Base-by-base conservation (phyloP, 2,113 vertebrate species). In the Pitta sordida region DNA sequence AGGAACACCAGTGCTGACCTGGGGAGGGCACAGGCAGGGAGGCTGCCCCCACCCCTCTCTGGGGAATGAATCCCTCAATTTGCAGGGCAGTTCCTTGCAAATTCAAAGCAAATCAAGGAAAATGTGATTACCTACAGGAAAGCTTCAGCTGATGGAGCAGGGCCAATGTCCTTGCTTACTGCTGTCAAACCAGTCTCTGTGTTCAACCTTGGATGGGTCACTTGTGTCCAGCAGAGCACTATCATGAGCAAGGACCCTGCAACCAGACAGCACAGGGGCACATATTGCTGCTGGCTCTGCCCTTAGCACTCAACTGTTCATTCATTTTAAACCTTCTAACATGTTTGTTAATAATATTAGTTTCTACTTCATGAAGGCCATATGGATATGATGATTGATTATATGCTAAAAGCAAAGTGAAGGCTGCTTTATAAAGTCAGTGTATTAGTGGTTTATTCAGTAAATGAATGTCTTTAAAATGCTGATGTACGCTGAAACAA, bases 1-100 rank as follows among this genome's bases (percentile, higher is more conserved):
- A 62, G 80, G 51, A 83, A 29, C 7, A 1, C 32, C 51, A 70
- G 51, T 3, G 22, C 0, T 0, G 0, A 12, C 46, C 0, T 81
- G 52, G 69, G 58, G 11, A 68, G 34, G 63, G 41, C 71, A 56
- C 1, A 5, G 46, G 15, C 44, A 44, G 43, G 24, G 46, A 86
- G 24, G 51, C 23, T 59, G 85, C 32, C 14, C 39, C 62, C 69
- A 41, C 44, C 15, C 16, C 22, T 30, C 14, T n/a, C 43, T 22
- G 53, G 18, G 32, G 32, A 89, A 49, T 41, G 12, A 68, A 43
- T n/a, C 36, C 27, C 43, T 75, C 18, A 2, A 3, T 65, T 60
- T 52, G 21, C 3, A 3, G 14, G 13, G 15, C 20, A 68, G n/a
- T 53, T 91, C 83, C 41, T 64, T 55, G 49, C n/a, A 56, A 89